Evolutionary conservation across 2,113 vertebrate genomes (phyloP).

Genomic region (Aspiorhynchus laticeps): DNA sequence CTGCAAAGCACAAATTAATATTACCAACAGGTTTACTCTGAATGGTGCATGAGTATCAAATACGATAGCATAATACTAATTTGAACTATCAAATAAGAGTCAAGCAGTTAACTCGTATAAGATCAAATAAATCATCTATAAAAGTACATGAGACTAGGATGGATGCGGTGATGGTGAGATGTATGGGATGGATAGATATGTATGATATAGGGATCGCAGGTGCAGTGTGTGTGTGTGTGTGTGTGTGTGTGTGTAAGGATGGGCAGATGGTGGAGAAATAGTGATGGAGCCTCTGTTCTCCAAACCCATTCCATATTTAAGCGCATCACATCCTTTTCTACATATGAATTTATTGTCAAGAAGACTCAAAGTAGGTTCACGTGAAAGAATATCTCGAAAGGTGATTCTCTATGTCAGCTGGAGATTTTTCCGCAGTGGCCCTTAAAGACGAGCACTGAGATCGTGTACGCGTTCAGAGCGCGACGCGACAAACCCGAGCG

Average conservation of each 20-base stretch:
- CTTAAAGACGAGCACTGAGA: conserved; percentile 50
- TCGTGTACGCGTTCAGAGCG: conserved; percentile 47
- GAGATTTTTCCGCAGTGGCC: conserved; percentile 74
- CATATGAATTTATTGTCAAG: neutral
- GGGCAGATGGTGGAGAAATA: conserved; percentile 44
- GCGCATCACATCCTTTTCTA: neutral
- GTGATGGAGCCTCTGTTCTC: conserved; percentile 12
- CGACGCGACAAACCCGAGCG: conserved; percentile 15
- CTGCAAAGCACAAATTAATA: conserved; percentile 9
- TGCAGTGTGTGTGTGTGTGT: conserved; percentile 40
- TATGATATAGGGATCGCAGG: conserved; percentile 25
- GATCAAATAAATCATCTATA: neutral
- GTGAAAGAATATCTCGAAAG: neutral
- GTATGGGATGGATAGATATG: neutral
- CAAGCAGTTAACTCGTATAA: neutral
- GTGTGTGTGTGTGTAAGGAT: conserved; percentile 36
- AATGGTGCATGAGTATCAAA: conserved; percentile 5
- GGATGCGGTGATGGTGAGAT: neutral
- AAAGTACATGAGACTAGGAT: neutral
- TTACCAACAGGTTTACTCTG: conserved; percentile 40
- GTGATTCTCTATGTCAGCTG: conserved; percentile 21
- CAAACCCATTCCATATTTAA: neutral
- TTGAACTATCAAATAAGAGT: neutral
- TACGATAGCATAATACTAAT: neutral
- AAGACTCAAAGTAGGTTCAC: neutral